Evolutionary conservation across 2,113 vertebrate genomes (phyloP).

Genomic region (Rousettus leschenaultii): DNA sequence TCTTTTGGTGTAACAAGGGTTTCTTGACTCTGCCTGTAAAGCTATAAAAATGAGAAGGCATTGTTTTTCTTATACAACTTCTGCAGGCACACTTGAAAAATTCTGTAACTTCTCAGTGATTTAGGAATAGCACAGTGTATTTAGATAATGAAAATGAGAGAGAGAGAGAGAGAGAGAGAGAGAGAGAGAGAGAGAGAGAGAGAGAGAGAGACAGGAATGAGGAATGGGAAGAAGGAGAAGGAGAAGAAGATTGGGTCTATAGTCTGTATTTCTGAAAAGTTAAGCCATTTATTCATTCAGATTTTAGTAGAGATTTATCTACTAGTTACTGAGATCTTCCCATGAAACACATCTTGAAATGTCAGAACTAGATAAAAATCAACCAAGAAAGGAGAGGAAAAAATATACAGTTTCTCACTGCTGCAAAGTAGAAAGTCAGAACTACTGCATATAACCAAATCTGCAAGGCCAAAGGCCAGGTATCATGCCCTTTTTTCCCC

Average conservation of each 20-base stretch:
- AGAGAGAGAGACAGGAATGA: constrained; percentile 9
- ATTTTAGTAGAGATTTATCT: neutral
- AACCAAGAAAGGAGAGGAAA: constrained; percentile 55
- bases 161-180: neutral
- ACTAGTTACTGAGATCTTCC: neutral
- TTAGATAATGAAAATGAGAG: neutral
- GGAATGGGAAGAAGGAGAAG: neutral
- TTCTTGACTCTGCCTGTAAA: neutral
- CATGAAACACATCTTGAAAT: neutral
- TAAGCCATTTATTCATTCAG: neutral
- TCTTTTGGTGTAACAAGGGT: neutral
- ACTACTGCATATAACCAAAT: neutral
- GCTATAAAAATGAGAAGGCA: neutral
- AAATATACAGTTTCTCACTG: neutral
- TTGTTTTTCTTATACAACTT: neutral
- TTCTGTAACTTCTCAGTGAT: neutral
- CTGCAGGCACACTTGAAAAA: neutral
- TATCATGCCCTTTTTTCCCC: neutral
- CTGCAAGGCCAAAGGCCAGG: neutral
- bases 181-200: constrained; percentile 30
- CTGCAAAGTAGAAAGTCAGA: constrained; percentile 46
- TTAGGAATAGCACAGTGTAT: neutral
- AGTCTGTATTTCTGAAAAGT: neutral
- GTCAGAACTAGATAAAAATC: neutral
- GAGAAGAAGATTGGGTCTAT: neutral